Evolutionary conservation across 2,888 invertebrate genomes (phyloP), one percentile per base, ranked within the genome.

Genomic region (Mythimna lalbum): DNA sequence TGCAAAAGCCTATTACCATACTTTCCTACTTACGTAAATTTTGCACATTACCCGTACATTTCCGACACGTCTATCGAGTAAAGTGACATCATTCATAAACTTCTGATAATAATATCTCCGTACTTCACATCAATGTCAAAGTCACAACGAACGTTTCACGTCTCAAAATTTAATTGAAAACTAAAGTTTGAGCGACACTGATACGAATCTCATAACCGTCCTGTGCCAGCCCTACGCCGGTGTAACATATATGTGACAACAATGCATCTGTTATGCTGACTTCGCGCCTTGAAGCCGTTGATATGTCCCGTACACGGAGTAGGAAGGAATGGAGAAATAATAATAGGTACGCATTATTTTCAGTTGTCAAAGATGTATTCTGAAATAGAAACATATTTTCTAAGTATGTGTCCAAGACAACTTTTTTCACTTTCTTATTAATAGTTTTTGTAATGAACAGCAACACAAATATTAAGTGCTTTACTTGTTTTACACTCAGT

Each of bases 171-270:
- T 65, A 65, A 78, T 80, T 69, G 80, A 66, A 78, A 70, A 65
- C 70, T 65, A 43, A 78, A 75, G 80, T 79, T 76, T 49, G 63
- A 9, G 5, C 49, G 47, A 63, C 59, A 63, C 23, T 60, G 74
- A 78, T 74, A 63, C 21, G 33, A 49, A 66, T 78, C 60, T 74
- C 56, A 56, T 56, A 68, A 27, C 50, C 55, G 53, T 49, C 21
- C 4, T 27, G 69, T 63, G 81, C 5, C 85, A 87, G 21, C 87
- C 86, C 85, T 88, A 70, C 14, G n/a, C 50, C 52, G 23, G 66
- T 78, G 85, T 85, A 86, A 84, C 87, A 85, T 83, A 87, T 86
- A 84, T 85, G 86, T 88, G 91, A 91, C 92, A 93, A 93, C 93
- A 93, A 93, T 93, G 90, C 92, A 90, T 85, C 68, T 76, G 79